These are phyloP conservation scores for Procapra przewalskii DNA, from an alignment of 2,113 vertebrate species.

Conservation along the genomic window DNA sequence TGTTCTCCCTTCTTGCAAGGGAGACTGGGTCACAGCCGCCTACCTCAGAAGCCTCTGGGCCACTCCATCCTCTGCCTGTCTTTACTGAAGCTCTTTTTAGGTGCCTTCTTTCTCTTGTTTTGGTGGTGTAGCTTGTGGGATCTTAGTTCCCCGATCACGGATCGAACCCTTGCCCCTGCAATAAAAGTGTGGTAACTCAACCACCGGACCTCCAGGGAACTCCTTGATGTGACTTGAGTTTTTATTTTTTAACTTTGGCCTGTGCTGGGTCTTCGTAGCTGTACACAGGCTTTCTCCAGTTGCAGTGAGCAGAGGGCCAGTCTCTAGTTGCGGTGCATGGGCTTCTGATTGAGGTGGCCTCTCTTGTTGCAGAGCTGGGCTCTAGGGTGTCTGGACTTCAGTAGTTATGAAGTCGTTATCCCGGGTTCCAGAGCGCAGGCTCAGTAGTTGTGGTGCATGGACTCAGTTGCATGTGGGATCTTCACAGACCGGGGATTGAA, in stretches of 20 bases:
- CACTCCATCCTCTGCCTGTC: neutral
- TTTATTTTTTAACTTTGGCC: neutral
- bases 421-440: neutral
- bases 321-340: neutral
- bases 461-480: neutral
- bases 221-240: neutral
- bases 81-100: neutral
- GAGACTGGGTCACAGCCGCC: neutral
- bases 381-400: neutral
- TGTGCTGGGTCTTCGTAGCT: neutral
- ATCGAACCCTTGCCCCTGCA: neutral
- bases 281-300: neutral
- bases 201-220: neutral
- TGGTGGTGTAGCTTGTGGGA: neutral
- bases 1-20: accelerated
- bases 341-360: neutral
- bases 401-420: neutral
- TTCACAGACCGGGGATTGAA: neutral
- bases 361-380: neutral
- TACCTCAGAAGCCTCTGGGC: neutral
- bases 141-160: neutral
- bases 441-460: neutral
- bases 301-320: neutral
- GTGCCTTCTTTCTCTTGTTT: neutral
- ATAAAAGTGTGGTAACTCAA: neutral